phyloP scores from a whole-genome alignment of 2,888 invertebrate species.

The Drosophila fungiperda region DNA sequence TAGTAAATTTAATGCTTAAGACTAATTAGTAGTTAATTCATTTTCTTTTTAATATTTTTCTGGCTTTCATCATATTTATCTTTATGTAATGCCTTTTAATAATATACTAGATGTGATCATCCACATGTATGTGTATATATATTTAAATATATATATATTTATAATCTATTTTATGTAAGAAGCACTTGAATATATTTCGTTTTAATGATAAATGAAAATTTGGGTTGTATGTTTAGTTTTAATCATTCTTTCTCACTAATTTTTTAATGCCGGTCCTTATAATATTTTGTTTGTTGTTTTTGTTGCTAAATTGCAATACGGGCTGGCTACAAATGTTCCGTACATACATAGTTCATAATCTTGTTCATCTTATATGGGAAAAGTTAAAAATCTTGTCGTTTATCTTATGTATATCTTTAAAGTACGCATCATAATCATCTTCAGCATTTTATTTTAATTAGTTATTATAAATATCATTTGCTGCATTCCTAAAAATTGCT shows the following conservation, averaged over 20 bases:
- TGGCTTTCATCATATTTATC: constrained; percentile 20
- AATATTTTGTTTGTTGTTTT: constrained; percentile 39
- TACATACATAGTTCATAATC: constrained; percentile 44
- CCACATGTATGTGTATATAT: constrained; percentile 58
- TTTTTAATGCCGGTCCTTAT: constrained; percentile 48
- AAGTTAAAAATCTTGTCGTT: constrained; percentile 68
- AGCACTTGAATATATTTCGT: constrained; percentile 85
- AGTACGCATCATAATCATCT: constrained; percentile 58
- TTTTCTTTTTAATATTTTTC: constrained; percentile 6
- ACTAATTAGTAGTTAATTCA: constrained; percentile 68
- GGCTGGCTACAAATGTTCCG: constrained; percentile 60
- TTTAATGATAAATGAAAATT: constrained; percentile 82
- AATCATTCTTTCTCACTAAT: constrained; percentile 38
- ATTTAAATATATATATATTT: constrained; percentile 58
- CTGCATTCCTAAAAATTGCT: constrained; percentile 53
- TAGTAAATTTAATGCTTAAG: constrained; percentile 68
- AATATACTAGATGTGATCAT: constrained; percentile 68
- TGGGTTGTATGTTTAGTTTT: constrained; percentile 52
- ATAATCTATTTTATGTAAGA: constrained; percentile 83
- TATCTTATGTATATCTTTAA: constrained; percentile 65
- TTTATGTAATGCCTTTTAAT: constrained; percentile 57
- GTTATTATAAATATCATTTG: constrained; percentile 31
- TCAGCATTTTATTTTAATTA: constrained; percentile 23
- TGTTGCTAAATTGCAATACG: constrained; percentile 63
- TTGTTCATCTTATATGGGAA: constrained; percentile 59